A percentile compares a stretch with the other conserved stretches of the same genome.
These are phyloP conservation scores for Archaeoteleia sp. DNA, from an alignment of 2,888 invertebrate species.

Conservation along the genomic window DNA sequence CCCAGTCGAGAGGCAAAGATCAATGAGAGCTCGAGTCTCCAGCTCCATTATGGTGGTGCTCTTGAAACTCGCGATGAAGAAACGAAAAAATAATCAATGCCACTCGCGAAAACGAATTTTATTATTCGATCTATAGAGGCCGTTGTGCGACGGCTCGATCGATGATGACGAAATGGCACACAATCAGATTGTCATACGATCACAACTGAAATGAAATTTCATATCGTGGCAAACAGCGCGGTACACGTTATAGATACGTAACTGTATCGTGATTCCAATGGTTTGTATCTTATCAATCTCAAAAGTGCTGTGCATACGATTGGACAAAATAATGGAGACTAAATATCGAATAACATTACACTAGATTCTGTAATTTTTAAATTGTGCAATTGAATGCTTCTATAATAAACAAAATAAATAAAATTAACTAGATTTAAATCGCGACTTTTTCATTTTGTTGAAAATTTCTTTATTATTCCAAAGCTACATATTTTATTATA, in stretches of 20 bases:
- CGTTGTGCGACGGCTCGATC: not conserved
- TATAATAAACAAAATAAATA: no score
- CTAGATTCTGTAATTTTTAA: no score
- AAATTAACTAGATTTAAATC: no score
- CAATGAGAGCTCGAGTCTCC: conserved; percentile 67
- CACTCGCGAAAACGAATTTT: conserved; percentile 1
- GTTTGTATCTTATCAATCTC: not conserved
- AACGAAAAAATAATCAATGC: not conserved
- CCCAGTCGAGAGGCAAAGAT: conserved; percentile 63
- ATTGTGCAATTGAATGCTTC: no score
- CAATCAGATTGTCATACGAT: not conserved
- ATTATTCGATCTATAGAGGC: not conserved
- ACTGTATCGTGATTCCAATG: not conserved
- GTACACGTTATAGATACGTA: not conserved
- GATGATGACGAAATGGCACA: not conserved
- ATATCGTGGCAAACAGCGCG: not conserved
- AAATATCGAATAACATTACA: no score
- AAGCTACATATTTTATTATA: no score
- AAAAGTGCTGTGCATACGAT: not conserved
- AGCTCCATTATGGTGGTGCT: conserved; percentile 61
- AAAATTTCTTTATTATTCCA: no score
- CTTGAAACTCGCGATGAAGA: conserved; percentile 1
- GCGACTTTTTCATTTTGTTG: no score
- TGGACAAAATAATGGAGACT: no score
- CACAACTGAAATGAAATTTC: not conserved